A percentile compares a stretch with the other conserved stretches of the same genome.
These are phyloP conservation scores for Seira musarum DNA, from an alignment of 2,888 invertebrate genomes.

Conservation along the genomic window DNA sequence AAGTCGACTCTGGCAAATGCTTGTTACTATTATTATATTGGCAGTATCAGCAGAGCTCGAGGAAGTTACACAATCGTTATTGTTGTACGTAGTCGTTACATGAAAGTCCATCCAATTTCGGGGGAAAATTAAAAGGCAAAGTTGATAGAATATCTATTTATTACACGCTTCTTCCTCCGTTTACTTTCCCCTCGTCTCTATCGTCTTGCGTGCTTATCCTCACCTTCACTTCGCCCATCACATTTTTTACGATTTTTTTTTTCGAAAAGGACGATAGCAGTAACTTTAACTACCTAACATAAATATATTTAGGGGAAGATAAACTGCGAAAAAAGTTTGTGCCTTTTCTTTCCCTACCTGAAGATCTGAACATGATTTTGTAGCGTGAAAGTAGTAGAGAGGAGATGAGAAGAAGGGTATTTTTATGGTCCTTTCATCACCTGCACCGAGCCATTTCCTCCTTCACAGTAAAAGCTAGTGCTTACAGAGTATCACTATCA, in stretches of 20 bases:
- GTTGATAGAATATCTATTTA: conserved; percentile 49
- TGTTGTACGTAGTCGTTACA: neutral
- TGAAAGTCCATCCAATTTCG: conserved; percentile 14
- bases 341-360: neutral
- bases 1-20: neutral
- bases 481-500: neutral
- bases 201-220: neutral
- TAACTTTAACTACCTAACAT: neutral
- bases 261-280: neutral
- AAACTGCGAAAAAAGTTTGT: too few relatives aligned
- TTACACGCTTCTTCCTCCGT: conserved; percentile 21
- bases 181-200: neutral
- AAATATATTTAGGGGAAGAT: neutral
- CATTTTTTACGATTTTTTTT: neutral
- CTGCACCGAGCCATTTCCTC: conserved; percentile 15
- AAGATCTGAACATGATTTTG: neutral
- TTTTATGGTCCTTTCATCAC: conserved; percentile 58
- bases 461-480: neutral
- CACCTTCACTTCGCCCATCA: neutral
- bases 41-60: neutral
- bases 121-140: conserved; percentile 35
- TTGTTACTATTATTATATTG: neutral
- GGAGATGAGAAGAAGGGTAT: conserved; percentile 16
- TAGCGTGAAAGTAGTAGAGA: neutral
- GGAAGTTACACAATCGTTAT: neutral